A percentile compares a stretch with the other conserved stretches of the same genome.
These are phyloP conservation scores for Amphibalanus amphitrite DNA, from an alignment of 1,140 invertebrate genomes.

Conservation along the genomic window DNA sequence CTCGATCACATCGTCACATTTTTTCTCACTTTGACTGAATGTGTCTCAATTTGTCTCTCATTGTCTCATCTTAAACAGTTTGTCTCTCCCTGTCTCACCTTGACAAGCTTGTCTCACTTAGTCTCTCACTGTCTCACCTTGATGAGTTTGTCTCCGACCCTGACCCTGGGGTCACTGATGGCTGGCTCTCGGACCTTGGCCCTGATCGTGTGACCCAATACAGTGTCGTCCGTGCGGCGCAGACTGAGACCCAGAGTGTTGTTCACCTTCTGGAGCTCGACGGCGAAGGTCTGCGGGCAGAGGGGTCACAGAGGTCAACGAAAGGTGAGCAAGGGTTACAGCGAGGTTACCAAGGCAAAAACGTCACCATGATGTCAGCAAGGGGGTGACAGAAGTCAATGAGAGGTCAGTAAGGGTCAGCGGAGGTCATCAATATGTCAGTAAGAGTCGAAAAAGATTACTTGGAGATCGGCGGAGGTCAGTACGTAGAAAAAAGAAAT, in stretches of 20 bases:
- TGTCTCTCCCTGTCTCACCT: slow-evolving; percentile 17
- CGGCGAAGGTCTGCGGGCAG: slow-evolving; percentile 76
- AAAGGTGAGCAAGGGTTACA: no score
- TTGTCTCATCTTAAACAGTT: not conserved
- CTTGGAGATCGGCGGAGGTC: no score
- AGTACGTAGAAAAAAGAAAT: no score
- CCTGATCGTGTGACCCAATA: slow-evolving; percentile 54
- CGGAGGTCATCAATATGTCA: no score
- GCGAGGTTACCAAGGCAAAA: no score
- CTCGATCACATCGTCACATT: no score
- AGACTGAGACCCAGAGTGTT: slow-evolving; percentile 73
- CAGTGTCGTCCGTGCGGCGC: slow-evolving; percentile 40
- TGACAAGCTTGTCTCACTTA: not conserved
- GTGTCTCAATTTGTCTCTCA: not conserved
- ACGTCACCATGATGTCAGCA: no score
- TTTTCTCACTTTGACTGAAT: no score
- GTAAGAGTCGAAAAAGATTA: no score
- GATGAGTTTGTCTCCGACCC: slow-evolving; percentile 68
- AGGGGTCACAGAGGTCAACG: no score
- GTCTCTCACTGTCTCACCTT: slow-evolving; percentile 23
- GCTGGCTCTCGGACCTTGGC: slow-evolving; percentile 69
- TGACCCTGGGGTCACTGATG: slow-evolving; percentile 60
- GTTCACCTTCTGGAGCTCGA: slow-evolving; percentile 62
- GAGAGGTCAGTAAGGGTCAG: no score
- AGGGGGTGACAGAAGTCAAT: no score